Evolutionary conservation across 2,797 vertebrate species (phyloP), one percentile per base, ranked within the genome.

Genomic region (Bryconaethiops microstoma): DNA sequence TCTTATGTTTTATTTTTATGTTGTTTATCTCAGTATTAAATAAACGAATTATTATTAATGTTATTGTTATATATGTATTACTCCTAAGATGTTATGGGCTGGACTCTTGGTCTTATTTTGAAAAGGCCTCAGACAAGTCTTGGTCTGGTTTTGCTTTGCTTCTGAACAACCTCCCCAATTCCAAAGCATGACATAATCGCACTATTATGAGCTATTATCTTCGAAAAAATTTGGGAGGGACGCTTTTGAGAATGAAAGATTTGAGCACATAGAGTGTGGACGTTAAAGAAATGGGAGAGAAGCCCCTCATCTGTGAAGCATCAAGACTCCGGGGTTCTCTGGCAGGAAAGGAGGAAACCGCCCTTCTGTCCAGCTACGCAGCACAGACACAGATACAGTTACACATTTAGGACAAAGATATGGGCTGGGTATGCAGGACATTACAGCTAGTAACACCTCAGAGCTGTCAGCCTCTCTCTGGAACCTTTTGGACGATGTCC

Each of bases 201-300:
- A 78, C 12, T 65, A 73, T 35, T 62, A 45, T 55, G 69, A 52
- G 81, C 17, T 50, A 16, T 85, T 82, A 77, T 76, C 68, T 74
- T 69, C 64, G 4, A 35, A 83, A 48, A 70, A 80, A 82, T 85
- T 72, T 78, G 74, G 74, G 64, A 80, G 78, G 57, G 63, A 74
- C 55, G 79, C 57, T 59, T 50, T 9, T 68, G 64, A 80, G 76
- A 42, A 63, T 74, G 74, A 67, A 35, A 39, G 74, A 72, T 73
- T 52, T 74, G 69, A 80, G 74, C 64, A 55, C 65, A 48, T 59
- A 54, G 45, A 67, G 21, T 62, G 59, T 69, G 60, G n/a, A 71
- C 42, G n/a, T 54, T 77, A 42, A 50, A 59, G 71, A 50, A 62
- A 50, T 29, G 35, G 64, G 50, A 52, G 54, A 75, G n/a, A 9